Base-by-base conservation (phyloP, 2,797 vertebrate species). In the Cynopterus sphinx region DNA sequence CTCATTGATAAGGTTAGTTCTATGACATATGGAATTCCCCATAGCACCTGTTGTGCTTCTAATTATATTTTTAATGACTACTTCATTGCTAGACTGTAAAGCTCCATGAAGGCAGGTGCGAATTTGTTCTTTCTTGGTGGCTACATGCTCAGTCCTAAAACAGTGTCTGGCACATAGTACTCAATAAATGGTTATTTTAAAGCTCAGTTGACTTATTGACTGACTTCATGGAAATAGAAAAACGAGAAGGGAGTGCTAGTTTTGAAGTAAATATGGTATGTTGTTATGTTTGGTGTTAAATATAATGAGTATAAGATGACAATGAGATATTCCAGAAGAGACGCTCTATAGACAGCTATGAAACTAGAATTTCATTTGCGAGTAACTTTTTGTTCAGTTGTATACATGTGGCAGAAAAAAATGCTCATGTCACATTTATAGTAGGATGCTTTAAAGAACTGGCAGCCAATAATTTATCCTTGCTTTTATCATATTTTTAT, bases 401-500 rank as follows among this genome's bases (percentile, higher is more conserved):
- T 46, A 67, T 51, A 55, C 7, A 83, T 22, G 28, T 9, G 39
- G 10, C 28, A 84, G n/a, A 12, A 53, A 75, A 90, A 41, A 11
- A 78, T 41, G 28, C 1, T 91, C n/a, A 75, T 53, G 61, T 88
- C 41, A 86, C 16, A 86, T 70, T 81, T 93, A 67, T 17, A 39
- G 22, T 73, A 71, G 67, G 85, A 49, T n/a, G 22, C 15, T 43
- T 89, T 73, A 79, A 82, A 95, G 39, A 73, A 68, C 6, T 24
- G 11, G 16, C 31, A 81, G 21, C 33, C 73, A 85, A 65, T 78
- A n/a, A 74, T 73, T 78, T 68, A 78, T 41, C 43, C 36, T 86
- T 84, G 31, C 19, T 84, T 92, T 77, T 41, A 68, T 51, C 63
- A 59, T 75, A 55, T 85, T 92, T 87, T 86, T 82, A 86, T 46